These are phyloP conservation scores for Cylloceria caligata DNA, from an alignment of 2,888 invertebrate genomes.

Conservation along the genomic window DNA sequence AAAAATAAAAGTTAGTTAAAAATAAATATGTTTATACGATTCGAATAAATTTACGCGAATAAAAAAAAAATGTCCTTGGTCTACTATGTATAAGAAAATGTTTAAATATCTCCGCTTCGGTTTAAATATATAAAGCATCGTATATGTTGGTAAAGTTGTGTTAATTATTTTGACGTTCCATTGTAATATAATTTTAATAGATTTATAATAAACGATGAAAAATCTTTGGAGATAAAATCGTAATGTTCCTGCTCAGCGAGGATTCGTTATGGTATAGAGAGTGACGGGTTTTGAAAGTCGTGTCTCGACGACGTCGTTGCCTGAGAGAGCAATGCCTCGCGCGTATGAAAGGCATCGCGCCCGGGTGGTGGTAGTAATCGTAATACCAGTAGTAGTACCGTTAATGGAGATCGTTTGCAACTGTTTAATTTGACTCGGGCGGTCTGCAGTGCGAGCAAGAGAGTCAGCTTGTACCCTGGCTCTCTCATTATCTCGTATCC, in stretches of 20 bases:
- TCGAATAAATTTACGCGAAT: background rate
- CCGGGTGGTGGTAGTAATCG: constrained; percentile 42
- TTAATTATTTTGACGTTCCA: background rate
- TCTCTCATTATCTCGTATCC: constrained; percentile 72
- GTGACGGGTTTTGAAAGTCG: constrained; percentile 65
- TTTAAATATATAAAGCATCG: background rate
- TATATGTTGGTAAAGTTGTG: background rate
- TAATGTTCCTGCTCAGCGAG: constrained; percentile 14
- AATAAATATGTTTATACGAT: background rate
- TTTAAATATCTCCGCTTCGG: background rate
- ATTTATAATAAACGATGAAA: constrained; percentile 8
- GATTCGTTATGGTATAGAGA: constrained; percentile 48
- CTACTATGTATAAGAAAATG: background rate
- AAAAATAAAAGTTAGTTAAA: background rate
- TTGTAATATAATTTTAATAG: background rate
- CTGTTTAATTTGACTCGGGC: constrained; percentile 73
- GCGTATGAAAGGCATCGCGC: constrained; percentile 58
- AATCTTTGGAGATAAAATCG: constrained; percentile 30
- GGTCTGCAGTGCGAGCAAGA: constrained; percentile 61
- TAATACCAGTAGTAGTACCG: constrained; percentile 45
- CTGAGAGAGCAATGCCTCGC: constrained; percentile 20
- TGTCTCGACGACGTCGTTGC: constrained; percentile 49
- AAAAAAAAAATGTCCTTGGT: background rate
- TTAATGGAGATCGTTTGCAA: constrained; percentile 74
- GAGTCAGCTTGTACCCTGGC: constrained; percentile 47